Base-by-base conservation (phyloP, 2,113 vertebrate genomes). In the Rhineura floridana region DNA sequence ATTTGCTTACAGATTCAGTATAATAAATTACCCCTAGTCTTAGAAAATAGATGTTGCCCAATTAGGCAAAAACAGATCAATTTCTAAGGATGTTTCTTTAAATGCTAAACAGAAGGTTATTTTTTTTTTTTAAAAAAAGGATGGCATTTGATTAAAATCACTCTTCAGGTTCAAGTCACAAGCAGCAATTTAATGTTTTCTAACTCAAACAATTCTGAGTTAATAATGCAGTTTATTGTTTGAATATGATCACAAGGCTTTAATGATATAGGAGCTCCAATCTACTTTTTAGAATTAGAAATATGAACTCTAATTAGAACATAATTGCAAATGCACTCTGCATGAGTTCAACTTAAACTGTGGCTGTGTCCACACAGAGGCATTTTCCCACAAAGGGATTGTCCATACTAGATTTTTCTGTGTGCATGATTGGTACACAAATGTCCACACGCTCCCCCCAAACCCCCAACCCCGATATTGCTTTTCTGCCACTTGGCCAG, bases 51-150 rank as follows among this genome's bases (percentile, higher is more conserved):
- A 86, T 92, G 88, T 91, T 96, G 94, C 92, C 96, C 96, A 97
- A 97, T 97, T 96, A 95, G 96, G 93, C 89, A 96, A 95, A n/a
- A 97, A 96, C 95, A 95, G 94, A 96, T 96, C 93, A 81, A 95
- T 96, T 96, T 96, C 97, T 96, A 96, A 91, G 93, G 91, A 88
- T 93, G 88, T 82, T 96, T 96, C 96, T 97, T 97, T 96, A 95
- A 95, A 95, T 96, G 93, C 96, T 96, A 96, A 95, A 82, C 90
- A 95, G 93, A 94, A n/a, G n/a, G n/a, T n/a, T n/a, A n/a, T n/a
- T n/a, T n/a, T n/a, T 69, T 96, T 96, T 96, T 93, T 89, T 39
- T 39, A n/a, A n/a, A n/a, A n/a, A 13, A 89, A 95, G 91, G 95
- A 94, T 92, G 78, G 88, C 94, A 95, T 91, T 94, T 95, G 93